Percentiles rank a stretch among this genome's conserved stretches.
Conservation (phyloP, 2,113 vertebrate species). For the Vanacampus margaritifer region DNA sequence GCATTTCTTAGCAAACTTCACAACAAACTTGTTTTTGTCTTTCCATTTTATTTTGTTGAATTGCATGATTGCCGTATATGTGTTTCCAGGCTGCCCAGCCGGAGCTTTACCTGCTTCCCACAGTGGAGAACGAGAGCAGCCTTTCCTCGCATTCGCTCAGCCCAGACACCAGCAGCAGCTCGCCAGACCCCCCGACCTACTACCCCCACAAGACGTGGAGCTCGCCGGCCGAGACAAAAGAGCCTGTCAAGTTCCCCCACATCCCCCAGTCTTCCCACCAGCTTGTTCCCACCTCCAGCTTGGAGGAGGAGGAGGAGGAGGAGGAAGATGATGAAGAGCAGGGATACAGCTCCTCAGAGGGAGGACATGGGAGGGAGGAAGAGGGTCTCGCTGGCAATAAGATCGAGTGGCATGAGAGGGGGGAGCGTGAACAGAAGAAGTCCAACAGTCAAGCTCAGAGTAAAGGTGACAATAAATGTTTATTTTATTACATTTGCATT, state of each 20-base stretch:
- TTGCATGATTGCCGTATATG: neutral
- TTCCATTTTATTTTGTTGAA: neutral
- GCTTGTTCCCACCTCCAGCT: constrained; percentile 41
- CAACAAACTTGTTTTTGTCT: too few species aligned
- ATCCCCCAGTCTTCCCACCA: constrained; percentile 64
- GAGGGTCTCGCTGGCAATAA: constrained; percentile 27
- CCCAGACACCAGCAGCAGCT: constrained; percentile 63
- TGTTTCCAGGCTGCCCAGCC: constrained; percentile 80
- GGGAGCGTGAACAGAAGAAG: constrained; percentile 11
- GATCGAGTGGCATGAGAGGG: constrained; percentile 33
- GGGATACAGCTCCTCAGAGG: constrained; percentile 56
- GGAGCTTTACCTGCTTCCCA: constrained; percentile 86
- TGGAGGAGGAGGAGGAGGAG: constrained; percentile 50
- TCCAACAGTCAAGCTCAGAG: constrained; percentile 38
- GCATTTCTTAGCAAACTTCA: neutral
- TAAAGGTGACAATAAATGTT: constrained; percentile 40
- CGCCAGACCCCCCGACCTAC: constrained; percentile 43
- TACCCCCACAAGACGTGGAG: constrained; percentile 50
- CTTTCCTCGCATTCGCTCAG: constrained; percentile 65
- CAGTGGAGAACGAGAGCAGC: constrained; percentile 69
- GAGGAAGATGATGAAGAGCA: constrained; percentile 40
- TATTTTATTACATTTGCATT: neutral
- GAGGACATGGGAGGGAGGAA: constrained; percentile 40
- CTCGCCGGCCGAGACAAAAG: constrained; percentile 54
- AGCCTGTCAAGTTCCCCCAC: constrained; percentile 63